These are phyloP conservation scores for Thymallus thymallus DNA, from an alignment of 2,113 vertebrate genomes.

Conservation along the genomic window DNA sequence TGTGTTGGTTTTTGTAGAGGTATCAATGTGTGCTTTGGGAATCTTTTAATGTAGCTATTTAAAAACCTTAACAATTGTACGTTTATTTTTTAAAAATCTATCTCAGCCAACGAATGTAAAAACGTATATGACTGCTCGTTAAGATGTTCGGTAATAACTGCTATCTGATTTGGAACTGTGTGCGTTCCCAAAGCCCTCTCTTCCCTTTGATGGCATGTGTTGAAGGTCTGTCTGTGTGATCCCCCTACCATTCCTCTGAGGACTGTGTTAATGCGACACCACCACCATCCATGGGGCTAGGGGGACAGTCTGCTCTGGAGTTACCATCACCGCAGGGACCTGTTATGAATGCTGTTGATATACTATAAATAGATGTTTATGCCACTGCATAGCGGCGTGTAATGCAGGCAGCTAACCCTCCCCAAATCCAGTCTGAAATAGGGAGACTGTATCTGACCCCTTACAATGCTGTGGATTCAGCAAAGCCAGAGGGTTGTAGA, in stretches of 20 bases:
- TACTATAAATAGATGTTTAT: constrained; percentile 41
- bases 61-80: background rate
- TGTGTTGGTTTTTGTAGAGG: no score
- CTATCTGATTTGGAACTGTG: constrained; percentile 6
- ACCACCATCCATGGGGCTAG: background rate
- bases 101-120: background rate
- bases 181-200: background rate
- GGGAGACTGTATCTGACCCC: constrained; percentile 19
- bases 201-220: constrained; percentile 4
- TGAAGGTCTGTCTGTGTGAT: constrained; percentile 4
- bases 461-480: background rate
- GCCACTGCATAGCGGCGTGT: constrained; percentile 18
- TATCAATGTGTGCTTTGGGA: no score
- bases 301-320: background rate
- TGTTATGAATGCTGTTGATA: background rate
- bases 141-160: background rate
- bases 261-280: constrained; percentile 24
- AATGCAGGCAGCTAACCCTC: constrained; percentile 4
- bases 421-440: constrained; percentile 19
- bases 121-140: background rate
- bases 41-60: background rate
- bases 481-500: background rate
- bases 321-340: background rate
- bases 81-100: no score
- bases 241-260: constrained; percentile 21